Evolutionary conservation across 2,113 vertebrate species (phyloP), one percentile per base, ranked within the genome.

Genomic region (Oostethus manadensis): DNA sequence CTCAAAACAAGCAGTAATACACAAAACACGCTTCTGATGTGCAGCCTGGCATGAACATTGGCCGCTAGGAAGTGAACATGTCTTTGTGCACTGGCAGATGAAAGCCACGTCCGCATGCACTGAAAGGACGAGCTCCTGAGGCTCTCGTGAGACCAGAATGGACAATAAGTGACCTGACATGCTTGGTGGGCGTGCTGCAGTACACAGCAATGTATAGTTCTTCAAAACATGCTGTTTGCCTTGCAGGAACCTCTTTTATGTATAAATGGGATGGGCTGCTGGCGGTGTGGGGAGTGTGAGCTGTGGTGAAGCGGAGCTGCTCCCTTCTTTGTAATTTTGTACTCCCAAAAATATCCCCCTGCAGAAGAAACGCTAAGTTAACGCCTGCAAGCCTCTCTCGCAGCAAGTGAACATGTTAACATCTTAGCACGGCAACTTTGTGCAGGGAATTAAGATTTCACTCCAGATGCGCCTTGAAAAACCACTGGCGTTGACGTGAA

Each of bases 251-350:
- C n/a, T 35, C n/a, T 54, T 54, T 54, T 54, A 54, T 14, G 18
- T 13, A 54, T 0, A 51, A 68, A 73, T 54, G 56, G 70, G 66
- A 61, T 16, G 64, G 58, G 57, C 46, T 43, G 48, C 64, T 70
- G 53, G 68, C 40, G 50, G 58, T 59, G 74, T 42, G 38, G 38
- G 38, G 38, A 42, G 38, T 42, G 38, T 42, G 38, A 72, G 55
- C 59, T 38, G 60, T 66, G 5, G 47, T 67, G 73, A 76, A 78
- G 78, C 63, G 48, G 61, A 83, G 60, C 76, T 58, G 66, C 63
- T 76, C 61, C 77, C 84, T 81, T 73, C 87, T 82, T 78, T 83
- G 77, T 89, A 89, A 88, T 89, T 89, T 86, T 54, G 64, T 61
- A 42, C 56, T 68, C 79, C 65, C 35, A 77, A 82, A 88, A 88